Evolutionary conservation across 2,888 invertebrate genomes (phyloP).

Genomic region (Agonopterix arenella): DNA sequence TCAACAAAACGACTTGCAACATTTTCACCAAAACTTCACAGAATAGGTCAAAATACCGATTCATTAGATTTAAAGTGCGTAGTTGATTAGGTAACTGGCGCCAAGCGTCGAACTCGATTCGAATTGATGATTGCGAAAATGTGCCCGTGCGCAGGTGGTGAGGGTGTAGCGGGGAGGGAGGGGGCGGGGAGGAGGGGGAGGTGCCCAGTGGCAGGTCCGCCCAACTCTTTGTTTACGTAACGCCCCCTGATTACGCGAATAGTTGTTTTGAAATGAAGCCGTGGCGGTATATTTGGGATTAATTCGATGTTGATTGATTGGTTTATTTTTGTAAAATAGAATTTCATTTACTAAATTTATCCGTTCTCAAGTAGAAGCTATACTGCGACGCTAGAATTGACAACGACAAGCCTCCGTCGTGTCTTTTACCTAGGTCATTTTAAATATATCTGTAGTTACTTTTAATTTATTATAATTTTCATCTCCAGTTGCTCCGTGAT

Average conservation of each 20-base stretch:
- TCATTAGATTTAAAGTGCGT: conserved; percentile 11
- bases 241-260: conserved; percentile 65
- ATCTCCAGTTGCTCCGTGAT: too few relatives aligned
- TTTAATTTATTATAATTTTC: too few relatives aligned
- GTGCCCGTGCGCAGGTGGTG: conserved; percentile 53
- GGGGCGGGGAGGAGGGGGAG: conserved; percentile 40
- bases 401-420: too few relatives aligned
- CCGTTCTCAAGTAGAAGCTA: too few relatives aligned
- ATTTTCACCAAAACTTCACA: not conserved
- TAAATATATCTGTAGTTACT: too few relatives aligned
- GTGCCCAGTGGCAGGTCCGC: conserved; percentile 63
- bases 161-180: conserved; percentile 20
- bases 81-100: conserved; percentile 26
- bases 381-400: too few relatives aligned
- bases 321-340: conserved; percentile 1
- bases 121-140: conserved; percentile 43
- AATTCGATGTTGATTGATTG: conserved; percentile 16
- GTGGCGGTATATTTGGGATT: conserved; percentile 8
- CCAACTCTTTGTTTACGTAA: conserved; percentile 73
- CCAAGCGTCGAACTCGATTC: conserved; percentile 19
- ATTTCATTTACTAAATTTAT: too few relatives aligned
- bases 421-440: too few relatives aligned
- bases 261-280: conserved; percentile 42
- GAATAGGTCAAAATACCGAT: conserved; percentile 6
- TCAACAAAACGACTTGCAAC: not conserved